Base-by-base conservation (phyloP, 1,140 invertebrate species). In the Camponotus pennsylvanicus region DNA sequence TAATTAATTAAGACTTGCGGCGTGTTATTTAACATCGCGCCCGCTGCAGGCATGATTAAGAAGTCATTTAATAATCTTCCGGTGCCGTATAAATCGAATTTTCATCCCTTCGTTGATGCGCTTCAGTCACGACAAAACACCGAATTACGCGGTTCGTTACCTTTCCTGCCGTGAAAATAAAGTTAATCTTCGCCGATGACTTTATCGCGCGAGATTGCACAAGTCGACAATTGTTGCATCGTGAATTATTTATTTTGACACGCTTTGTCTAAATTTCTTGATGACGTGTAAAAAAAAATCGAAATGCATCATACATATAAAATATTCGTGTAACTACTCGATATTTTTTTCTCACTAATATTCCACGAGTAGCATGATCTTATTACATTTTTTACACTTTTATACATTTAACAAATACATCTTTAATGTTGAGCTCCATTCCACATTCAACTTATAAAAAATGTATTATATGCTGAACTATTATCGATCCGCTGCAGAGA, bases 31-130 rank as follows among this genome's bases (percentile, higher is more conserved):
- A 21, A 82, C 55, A 45, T 83, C 32, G 69, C 32, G 27, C 40
- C 52, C 27, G 49, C 45, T 45, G 64, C 8, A 61, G 79, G 27
- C 69, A 18, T 69, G 13, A 83, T 83, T 75, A 83, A 83, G 49
- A 52, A 52, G 79, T 83, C 79, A 55, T 83, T 83, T 83, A 83
- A 83, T 83, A 83, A 83, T 83, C 69, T 83, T 75, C 69, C 79
- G 55, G 67, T 18, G 7, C 27, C 55, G 18, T 69, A 42, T 45
- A 75, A 83, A 83, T 83, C 40, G 55, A 73, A 83, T 83, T 83
- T 83, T 83, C 79, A 73, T 83, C 32, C 69, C 55, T 83, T 83
- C 79, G 69, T 75, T 61, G 79, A 59, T 27, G 78, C 66, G 52
- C 40, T 37, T 83, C 37, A 80, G 78, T 83, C 55, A 32, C 55